These are phyloP conservation scores for Microcebus jonahi DNA, from an alignment of 2,113 vertebrate species.

Conservation along the genomic window DNA sequence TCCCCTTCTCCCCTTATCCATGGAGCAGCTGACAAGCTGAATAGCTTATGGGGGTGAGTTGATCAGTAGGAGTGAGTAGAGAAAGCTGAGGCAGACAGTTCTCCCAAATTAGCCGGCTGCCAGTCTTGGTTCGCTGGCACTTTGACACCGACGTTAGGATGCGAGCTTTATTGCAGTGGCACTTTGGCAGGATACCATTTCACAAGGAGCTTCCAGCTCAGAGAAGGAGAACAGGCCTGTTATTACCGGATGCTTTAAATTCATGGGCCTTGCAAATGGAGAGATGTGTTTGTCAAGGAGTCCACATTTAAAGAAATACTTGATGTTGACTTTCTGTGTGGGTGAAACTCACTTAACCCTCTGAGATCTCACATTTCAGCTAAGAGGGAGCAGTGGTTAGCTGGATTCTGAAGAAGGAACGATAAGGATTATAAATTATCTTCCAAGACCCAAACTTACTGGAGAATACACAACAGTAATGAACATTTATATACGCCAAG, in stretches of 20 bases:
- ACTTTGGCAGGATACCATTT: slow-evolving; percentile 80
- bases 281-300: slow-evolving; percentile 70
- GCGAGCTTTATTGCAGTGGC: slow-evolving; percentile 49
- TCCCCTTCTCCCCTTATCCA: background rate
- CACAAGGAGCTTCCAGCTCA: slow-evolving; percentile 51
- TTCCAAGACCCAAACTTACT: slow-evolving; percentile 62
- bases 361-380: slow-evolving; percentile 60
- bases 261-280: slow-evolving; percentile 77
- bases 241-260: slow-evolving; percentile 85
- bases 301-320: slow-evolving; percentile 71
- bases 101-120: slow-evolving; percentile 72
- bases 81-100: slow-evolving; percentile 59
- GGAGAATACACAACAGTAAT: slow-evolving; percentile 61
- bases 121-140: slow-evolving; percentile 64
- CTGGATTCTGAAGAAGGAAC: slow-evolving; percentile 45
- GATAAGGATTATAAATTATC: slow-evolving; percentile 71
- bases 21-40: slow-evolving; percentile 38
- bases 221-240: slow-evolving; percentile 75
- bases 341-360: slow-evolving; percentile 65
- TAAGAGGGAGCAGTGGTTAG: slow-evolving; percentile 32
- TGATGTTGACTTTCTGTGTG: slow-evolving; percentile 63
- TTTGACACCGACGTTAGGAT: slow-evolving; percentile 57
- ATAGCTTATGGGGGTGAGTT: background rate
- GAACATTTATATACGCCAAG: slow-evolving; percentile 74
- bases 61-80: slow-evolving; percentile 30